Base-by-base conservation (phyloP, 2,797 vertebrate species). In the Artibeus lituratus region DNA sequence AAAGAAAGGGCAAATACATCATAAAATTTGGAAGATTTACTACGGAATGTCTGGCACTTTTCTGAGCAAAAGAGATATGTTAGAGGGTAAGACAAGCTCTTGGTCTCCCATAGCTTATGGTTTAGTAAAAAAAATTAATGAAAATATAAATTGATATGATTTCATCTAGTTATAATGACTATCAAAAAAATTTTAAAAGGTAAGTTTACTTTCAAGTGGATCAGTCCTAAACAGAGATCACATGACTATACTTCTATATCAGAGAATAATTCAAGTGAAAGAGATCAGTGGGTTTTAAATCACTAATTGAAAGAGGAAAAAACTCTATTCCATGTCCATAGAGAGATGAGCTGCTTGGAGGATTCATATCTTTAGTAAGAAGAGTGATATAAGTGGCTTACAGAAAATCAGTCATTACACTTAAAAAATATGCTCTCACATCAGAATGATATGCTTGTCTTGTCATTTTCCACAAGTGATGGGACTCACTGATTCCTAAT, bases 401-500 rank as follows among this genome's bases (percentile, higher is more conserved):
- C 18, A 77, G 18, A 26, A 90, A 94, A 83, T 96, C 83, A 86
- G 47, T 94, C 86, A 69, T 51, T 32, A 78, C 3, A 53, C 21
- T 49, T 78, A 51, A 90, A 86, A 65, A 51, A 55, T 59, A 51
- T 4, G 19, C 77, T 47, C 35, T 53, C 19, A 53, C 16, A 3
- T 72, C 35, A 35, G 82, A 26, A 87, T 76, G 19, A 62, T 59
- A 18, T 59, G 24, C 88, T 62, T 88, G 15, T 55, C 47, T 37
- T 87, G 24, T 91, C 39, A 80, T 89, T 91, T 95, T 87, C 15
- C 78, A 89, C 47, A 51, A 76, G 39, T 84, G 35, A 90, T 44
- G 10, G 70, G 44, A 94, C 65, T 59, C 22, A n/a, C 65, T 82
- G 55, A 78, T 86, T 86, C 69, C 76, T 95, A 96, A 89, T 94